phyloP scores from a whole-genome alignment of 2,888 invertebrate species.

The Peribatodes rhomboidaria region DNA sequence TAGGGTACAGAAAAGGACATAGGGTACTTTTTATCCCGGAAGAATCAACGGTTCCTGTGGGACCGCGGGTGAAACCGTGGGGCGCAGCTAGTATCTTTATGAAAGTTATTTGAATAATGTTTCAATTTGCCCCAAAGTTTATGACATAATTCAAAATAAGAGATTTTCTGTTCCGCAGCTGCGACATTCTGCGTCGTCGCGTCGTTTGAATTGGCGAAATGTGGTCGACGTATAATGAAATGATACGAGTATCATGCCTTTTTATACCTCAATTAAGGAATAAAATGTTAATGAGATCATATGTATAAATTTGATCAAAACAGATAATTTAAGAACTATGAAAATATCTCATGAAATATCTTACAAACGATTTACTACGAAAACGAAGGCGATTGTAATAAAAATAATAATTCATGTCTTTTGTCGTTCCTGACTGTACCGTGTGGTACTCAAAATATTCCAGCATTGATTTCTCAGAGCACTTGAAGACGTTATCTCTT shows the following conservation, averaged over 20 bases:
- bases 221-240: too few relatives aligned
- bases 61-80: too few relatives aligned
- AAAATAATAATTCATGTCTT: slow-evolving; percentile 9
- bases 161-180: neutral
- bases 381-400: neutral
- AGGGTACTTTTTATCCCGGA: too few relatives aligned
- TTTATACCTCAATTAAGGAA: neutral
- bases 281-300: too few relatives aligned
- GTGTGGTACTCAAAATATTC: slow-evolving; percentile 2
- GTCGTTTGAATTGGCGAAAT: slow-evolving; percentile 1
- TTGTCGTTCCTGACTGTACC: slow-evolving; percentile 8
- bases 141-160: neutral
- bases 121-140: neutral
- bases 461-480: slow-evolving; percentile 47
- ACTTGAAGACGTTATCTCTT: slow-evolving; percentile 50
- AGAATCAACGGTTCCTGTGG: too few relatives aligned
- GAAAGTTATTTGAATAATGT: slow-evolving; percentile 5
- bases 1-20: too few relatives aligned
- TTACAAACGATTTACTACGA: too few relatives aligned
- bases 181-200: neutral
- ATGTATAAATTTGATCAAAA: too few relatives aligned
- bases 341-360: too few relatives aligned
- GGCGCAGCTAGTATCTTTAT: too few relatives aligned
- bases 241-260: neutral
- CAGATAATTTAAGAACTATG: too few relatives aligned